Conservation (phyloP, 2,113 vertebrate species). For the Hemichromis elongatus region DNA sequence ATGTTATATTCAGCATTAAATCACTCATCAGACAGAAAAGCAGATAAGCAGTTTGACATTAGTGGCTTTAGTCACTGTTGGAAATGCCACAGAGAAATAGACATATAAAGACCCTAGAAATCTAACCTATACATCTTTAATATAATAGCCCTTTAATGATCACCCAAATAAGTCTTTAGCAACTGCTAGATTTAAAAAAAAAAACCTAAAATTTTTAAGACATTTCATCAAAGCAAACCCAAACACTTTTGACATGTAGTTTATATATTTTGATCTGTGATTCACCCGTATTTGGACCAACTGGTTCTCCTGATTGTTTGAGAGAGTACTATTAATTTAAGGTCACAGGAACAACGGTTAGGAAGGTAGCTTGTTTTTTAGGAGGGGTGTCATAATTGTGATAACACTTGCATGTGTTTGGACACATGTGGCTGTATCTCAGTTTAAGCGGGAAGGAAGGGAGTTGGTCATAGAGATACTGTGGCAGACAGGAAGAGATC, state of each 20-base stretch:
- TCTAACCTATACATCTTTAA: not conserved
- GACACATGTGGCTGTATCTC: not conserved
- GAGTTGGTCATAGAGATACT: slow-evolving; percentile 61
- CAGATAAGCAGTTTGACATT: not conserved
- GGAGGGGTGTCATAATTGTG: not conserved
- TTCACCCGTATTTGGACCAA: not conserved
- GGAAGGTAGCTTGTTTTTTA: not conserved
- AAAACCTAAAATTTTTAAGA: not conserved
- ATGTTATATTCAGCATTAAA: not conserved
- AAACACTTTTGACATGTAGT: not conserved
- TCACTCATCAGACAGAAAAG: slow-evolving; percentile 16
- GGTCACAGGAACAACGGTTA: not conserved
- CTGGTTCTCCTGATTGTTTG: not conserved
- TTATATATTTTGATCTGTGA: not conserved
- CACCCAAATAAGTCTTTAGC: not conserved
- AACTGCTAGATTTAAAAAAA: not conserved
- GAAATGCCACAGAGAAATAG: not conserved
- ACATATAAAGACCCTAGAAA: not conserved
- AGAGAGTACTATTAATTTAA: not conserved
- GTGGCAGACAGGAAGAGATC: slow-evolving; percentile 67
- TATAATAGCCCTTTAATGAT: accelerated
- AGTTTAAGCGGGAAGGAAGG: slow-evolving; percentile 57
- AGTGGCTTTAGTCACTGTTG: not conserved
- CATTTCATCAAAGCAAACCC: not conserved
- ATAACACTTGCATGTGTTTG: not conserved